Evolutionary conservation across 2,888 invertebrate genomes (phyloP).

Genomic region (Cryptus armator): DNA sequence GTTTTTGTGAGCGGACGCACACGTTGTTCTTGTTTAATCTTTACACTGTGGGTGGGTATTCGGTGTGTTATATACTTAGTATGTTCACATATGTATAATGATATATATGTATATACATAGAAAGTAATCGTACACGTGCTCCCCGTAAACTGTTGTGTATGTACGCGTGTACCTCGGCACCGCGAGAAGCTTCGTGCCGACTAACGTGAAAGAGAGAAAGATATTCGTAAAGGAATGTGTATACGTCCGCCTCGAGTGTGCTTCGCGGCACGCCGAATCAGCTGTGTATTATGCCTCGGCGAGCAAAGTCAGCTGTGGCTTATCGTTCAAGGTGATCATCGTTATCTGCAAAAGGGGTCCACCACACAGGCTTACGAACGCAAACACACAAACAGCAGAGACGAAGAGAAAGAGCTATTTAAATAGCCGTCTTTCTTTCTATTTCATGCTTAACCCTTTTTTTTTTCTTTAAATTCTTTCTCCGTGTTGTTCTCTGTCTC

Average conservation of each 20-base stretch:
- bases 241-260: conserved; percentile 30
- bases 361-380: conserved; percentile 16
- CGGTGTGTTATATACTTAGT: background rate
- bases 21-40: conserved; percentile 36
- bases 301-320: conserved; percentile 66
- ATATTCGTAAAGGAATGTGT: conserved; percentile 63
- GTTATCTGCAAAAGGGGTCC: conserved; percentile 74
- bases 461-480: conserved; percentile 54
- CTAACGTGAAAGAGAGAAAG: conserved; percentile 39
- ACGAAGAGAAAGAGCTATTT: conserved; percentile 27
- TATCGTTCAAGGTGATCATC: conserved; percentile 74
- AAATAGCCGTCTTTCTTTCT: conserved; percentile 50
- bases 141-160: conserved; percentile 53
- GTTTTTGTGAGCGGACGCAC: conserved; percentile 32
- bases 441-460: conserved; percentile 41
- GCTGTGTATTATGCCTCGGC: conserved; percentile 67
- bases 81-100: background rate
- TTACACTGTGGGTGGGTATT: conserved; percentile 55
- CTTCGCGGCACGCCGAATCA: conserved; percentile 65
- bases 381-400: background rate
- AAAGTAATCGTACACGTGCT: conserved; percentile 61
- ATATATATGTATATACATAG: conserved; percentile 3
- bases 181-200: conserved; percentile 47
- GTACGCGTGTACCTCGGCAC: conserved; percentile 62
- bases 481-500: background rate